Percentiles rank a stretch among this genome's conserved stretches.
Conservation (phyloP, 2,797 vertebrate genomes). For the Myotis daubentonii region DNA sequence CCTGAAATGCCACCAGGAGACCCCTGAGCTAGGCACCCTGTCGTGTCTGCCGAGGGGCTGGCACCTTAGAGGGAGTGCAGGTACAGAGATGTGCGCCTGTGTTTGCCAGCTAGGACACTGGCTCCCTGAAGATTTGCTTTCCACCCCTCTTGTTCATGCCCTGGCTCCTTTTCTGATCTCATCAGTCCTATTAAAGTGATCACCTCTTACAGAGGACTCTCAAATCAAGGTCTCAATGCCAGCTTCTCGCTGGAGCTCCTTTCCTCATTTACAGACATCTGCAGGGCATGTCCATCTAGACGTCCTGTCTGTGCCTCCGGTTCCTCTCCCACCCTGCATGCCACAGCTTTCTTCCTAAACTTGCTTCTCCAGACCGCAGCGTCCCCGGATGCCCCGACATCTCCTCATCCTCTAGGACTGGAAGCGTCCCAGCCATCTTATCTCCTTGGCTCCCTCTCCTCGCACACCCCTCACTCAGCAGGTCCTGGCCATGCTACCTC, state of each 20-base stretch:
- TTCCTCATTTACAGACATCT: not conserved
- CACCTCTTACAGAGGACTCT: not conserved
- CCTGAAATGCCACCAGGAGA: not conserved
- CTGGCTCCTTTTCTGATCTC: not conserved
- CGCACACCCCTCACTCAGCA: fast-evolving
- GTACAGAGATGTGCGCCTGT: not conserved
- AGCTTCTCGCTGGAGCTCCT: not conserved
- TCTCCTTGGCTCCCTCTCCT: not conserved
- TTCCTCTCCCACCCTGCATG: not conserved
- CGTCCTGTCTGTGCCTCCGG: not conserved
- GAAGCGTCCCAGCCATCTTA: not conserved
- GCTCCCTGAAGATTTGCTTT: not conserved
- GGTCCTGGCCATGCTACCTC: not conserved
- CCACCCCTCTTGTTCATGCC: not conserved
- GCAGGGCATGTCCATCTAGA: not conserved
- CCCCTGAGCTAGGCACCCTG: not conserved
- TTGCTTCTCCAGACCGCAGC: not conserved
- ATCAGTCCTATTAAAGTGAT: not conserved
- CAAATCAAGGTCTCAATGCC: not conserved
- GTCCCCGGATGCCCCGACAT: fast-evolving
- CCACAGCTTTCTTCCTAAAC: not conserved
- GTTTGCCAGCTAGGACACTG: not conserved
- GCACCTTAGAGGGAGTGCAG: not conserved
- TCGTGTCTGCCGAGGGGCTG: fast-evolving
- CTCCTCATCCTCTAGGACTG: not conserved